These are phyloP conservation scores for Fulmarus glacialis DNA, from an alignment of 2,113 vertebrate genomes.

Conservation along the genomic window DNA sequence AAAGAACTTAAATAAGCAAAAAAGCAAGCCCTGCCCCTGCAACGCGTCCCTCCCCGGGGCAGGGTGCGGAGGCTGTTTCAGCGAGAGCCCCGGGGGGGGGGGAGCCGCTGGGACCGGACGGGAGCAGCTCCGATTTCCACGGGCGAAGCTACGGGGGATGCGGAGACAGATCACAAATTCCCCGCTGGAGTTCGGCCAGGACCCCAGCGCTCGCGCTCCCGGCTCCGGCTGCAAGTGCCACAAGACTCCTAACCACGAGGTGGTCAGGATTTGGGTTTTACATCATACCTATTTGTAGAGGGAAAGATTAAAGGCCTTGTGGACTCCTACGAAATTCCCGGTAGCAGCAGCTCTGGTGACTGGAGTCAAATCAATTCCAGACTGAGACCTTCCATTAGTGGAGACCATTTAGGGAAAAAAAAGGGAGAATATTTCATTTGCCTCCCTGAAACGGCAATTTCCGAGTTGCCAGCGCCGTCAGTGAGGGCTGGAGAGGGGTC, in stretches of 20 bases:
- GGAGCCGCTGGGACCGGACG: neutral
- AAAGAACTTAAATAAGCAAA: neutral
- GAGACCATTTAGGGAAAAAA: neutral
- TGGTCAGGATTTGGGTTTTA: neutral
- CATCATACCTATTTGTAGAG: neutral
- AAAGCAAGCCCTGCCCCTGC: neutral
- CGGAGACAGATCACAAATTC: neutral
- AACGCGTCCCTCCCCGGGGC: fast-evolving
- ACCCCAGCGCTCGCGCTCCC: neutral
- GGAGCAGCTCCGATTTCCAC: neutral
- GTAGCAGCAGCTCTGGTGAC: neutral
- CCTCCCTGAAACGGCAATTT: fast-evolving
- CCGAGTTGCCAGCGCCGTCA: fast-evolving
- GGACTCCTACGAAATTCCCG: neutral
- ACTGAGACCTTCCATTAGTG: neutral
- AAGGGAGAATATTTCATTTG: neutral
- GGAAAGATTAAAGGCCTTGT: neutral
- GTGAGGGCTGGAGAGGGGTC: neutral
- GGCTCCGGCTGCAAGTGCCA: neutral
- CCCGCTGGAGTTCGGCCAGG: neutral
- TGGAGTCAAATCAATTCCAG: neutral
- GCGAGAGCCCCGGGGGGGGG: fast-evolving
- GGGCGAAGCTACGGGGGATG: neutral
- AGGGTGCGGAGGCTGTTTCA: neutral
- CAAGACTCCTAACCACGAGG: neutral